These are phyloP conservation scores for Scolanthus callimorphus DNA, from an alignment of 92 coral and sea anemone species.

Conservation along the genomic window DNA sequence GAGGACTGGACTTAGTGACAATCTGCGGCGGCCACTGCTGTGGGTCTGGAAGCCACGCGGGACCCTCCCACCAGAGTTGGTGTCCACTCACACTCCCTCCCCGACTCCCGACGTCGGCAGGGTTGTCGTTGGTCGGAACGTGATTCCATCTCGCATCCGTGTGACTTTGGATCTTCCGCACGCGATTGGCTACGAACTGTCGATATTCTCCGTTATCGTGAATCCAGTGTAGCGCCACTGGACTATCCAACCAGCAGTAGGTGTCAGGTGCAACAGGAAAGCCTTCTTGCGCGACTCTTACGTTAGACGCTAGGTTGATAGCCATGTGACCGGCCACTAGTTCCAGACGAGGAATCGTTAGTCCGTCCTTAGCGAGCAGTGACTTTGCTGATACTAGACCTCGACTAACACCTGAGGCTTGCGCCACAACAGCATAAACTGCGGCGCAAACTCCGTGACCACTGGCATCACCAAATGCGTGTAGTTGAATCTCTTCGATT, in stretches of 20 bases:
- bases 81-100: slow-evolving; percentile 41
- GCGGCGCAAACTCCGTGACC: slow-evolving; percentile 50
- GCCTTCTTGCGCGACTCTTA: slow-evolving; percentile 35
- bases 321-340: slow-evolving; percentile 68
- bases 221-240: slow-evolving; percentile 60
- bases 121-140: slow-evolving; percentile 49
- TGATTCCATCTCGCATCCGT: slow-evolving; percentile 40
- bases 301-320: slow-evolving; percentile 41
- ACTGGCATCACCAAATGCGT: slow-evolving; percentile 63
- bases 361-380: slow-evolving; percentile 51
- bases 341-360: slow-evolving; percentile 57
- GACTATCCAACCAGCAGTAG: slow-evolving; percentile 60
- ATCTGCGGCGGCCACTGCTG: slow-evolving; percentile 40
- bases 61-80: slow-evolving; percentile 50
- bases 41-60: slow-evolving; percentile 52
- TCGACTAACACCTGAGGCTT: slow-evolving; percentile 53
- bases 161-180: slow-evolving; percentile 49
- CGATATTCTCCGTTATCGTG: slow-evolving; percentile 40
- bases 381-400: no score
- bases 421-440: slow-evolving; percentile 48
- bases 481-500: slow-evolving; percentile 45
- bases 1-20: slow-evolving; percentile 17
- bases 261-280: slow-evolving; percentile 13
- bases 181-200: slow-evolving; percentile 62
- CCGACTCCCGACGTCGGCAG: slow-evolving; percentile 68